Base-by-base conservation (phyloP, 2,888 invertebrate species). In the Hydroisotoma schaefferi region DNA sequence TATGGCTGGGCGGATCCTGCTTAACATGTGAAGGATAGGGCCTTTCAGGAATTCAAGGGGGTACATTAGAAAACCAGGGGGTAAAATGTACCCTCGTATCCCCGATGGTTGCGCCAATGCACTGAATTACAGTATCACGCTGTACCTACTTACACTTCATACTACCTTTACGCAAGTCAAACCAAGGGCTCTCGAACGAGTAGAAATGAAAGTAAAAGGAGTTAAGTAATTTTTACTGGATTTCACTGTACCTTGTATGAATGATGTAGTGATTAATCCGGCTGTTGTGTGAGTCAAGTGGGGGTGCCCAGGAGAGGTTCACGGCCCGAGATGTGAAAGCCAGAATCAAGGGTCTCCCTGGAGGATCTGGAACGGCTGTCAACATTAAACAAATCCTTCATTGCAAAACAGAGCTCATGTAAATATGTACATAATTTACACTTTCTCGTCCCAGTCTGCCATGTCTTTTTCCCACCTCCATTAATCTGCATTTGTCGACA, bases 261-360 rank as follows among this genome's bases (percentile, higher is more conserved):
- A 87, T 85, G 77, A 87, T 81, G 78, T 87, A 87, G 79, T 86
- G 83, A 73, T 81, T 81, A 74, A 87, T 83, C 66, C 83, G 82
- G 74, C 84, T 83, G 80, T 85, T 83, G 76, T 87, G 84, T 65
- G 83, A 81, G 77, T 85, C 83, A 73, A 82, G 82, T 68, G 86
- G 84, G 62, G 85, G 84, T 60, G 86, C 85, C 87, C 87, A 87
- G 56, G 86, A 86, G 73, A 87, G 79, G 78, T 85, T 85, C 74
- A 85, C 86, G 43, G 85, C 83, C 72, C 86, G 82, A 68, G 87
- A 86, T 65, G 86, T 85, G 78, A 86, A 87, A 76, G 83, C 83
- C 78, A 83, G 82, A 76, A 87, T 81, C 75, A 87, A 80, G 69
- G 87, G 87, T 72, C 84, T 81, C 73, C 85, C 85, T 70, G 86